Evolutionary conservation across 2,113 vertebrate species (phyloP), one percentile per base, ranked within the genome.

Genomic region (Turdus rufiventris): DNA sequence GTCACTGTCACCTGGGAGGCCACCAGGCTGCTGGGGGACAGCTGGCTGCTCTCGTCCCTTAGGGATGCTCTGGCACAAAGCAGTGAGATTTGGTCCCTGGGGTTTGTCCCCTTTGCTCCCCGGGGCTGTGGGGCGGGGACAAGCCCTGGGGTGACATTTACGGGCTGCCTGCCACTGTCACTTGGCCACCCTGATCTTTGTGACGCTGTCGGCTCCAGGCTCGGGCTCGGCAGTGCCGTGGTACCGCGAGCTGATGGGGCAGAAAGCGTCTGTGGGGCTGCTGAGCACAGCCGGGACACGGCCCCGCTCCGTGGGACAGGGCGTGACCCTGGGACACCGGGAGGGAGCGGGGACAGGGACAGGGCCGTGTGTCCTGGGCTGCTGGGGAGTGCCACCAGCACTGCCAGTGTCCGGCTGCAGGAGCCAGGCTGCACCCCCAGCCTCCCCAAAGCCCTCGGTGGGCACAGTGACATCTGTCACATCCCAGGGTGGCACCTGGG

Each of bases 151-250:
- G 65, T 18, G 36, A 40, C 72, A 7, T 6, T 73, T 14, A 10
- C 29, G 3, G 9, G 20, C 68, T 1, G 43, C 75, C 67, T 47
- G 43, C 2, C 17, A 3, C 71, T 8, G 3, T 96, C 94, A 91
- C 57, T 31, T 16, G 43, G 90, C 54, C 4, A 4, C 42, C 1
- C 10, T 13, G 16, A 77, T 92, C 62, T 40, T 53, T 40, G 84
- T 86, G 97, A 97, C 66, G 31, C 93, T 92, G 94, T 97, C 96
- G 1, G 76, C 87, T 96, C 82, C 81, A 20, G 65, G 43, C 74
- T 80, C 43, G 67, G 2, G 24, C 85, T 58, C 18, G 10, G 62
- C 88, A 88, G 84, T 53, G 38, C 75, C 4, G 29, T 6, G 5
- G 40, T 88, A 78, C 92, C 18, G 1, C 8, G 62, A 91, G 82